These are phyloP conservation scores for Rhyacophila evoluta DNA, from an alignment of 2,888 invertebrate species.

Conservation along the genomic window DNA sequence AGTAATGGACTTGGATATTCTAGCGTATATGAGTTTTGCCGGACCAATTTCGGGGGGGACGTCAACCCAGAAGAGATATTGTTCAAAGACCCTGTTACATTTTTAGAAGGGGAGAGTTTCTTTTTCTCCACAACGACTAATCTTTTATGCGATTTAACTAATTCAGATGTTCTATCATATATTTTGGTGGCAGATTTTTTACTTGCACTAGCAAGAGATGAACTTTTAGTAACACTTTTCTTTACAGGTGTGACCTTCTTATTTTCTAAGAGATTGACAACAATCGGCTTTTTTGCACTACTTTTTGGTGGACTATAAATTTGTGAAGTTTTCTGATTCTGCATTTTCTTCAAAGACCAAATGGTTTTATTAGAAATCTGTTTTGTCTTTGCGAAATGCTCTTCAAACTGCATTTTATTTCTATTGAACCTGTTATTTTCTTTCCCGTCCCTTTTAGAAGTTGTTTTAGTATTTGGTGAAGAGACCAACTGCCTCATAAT, in stretches of 20 bases:
- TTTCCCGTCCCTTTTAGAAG: neutral
- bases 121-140: conserved; percentile 14
- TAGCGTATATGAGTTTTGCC: conserved; percentile 84
- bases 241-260: conserved; percentile 27
- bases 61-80: conserved; percentile 63
- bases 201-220: neutral
- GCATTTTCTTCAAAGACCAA: conserved; percentile 23
- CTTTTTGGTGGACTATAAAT: conserved; percentile 34
- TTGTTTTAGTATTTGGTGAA: neutral
- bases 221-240: neutral
- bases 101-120: conserved; percentile 53
- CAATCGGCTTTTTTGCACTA: neutral
- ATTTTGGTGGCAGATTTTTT: conserved; percentile 23
- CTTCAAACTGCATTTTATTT: neutral
- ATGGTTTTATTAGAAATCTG: neutral
- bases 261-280: neutral
- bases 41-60: conserved; percentile 66
- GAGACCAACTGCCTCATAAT: neutral
- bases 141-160: conserved; percentile 37
- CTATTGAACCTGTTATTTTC: conserved; percentile 1
- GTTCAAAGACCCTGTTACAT: conserved; percentile 64
- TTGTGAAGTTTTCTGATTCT: conserved; percentile 13
- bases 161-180: conserved; percentile 32
- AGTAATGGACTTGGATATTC: conserved; percentile 83
- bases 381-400: neutral